Percentiles rank a stretch among this genome's conserved stretches.
These are phyloP conservation scores for Phanerotoma sp. DNA, from an alignment of 2,888 invertebrate species.

Conservation along the genomic window DNA sequence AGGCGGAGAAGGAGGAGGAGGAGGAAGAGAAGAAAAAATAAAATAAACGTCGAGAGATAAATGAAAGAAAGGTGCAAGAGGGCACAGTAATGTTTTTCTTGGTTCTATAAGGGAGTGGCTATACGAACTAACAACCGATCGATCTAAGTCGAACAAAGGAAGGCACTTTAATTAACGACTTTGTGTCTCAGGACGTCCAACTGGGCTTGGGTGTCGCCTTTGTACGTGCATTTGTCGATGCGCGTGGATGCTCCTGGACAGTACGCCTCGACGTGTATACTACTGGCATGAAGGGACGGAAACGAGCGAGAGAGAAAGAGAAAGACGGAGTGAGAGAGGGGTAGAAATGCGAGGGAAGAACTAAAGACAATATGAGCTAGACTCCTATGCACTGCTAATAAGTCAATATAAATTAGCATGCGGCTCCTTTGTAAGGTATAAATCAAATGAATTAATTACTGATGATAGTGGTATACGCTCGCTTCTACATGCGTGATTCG, in stretches of 20 bases:
- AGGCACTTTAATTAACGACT: constrained; percentile 49
- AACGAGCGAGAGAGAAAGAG: constrained; percentile 7
- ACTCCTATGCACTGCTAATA: constrained; percentile 44
- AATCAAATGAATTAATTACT: constrained; percentile 53
- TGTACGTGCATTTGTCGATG: constrained; percentile 19
- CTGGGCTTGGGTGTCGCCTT: constrained; percentile 14
- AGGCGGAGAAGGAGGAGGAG: no score
- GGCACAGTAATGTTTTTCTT: constrained; percentile 25
- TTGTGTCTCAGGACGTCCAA: constrained; percentile 34
- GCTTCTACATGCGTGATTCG: not conserved
- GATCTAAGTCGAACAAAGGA: constrained; percentile 49
- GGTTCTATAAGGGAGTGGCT: constrained; percentile 21
- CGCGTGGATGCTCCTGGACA: constrained; percentile 36
- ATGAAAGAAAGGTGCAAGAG: constrained; percentile 35
- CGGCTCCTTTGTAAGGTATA: constrained; percentile 46
- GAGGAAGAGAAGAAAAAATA: constrained; percentile 11
- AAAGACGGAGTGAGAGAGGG: constrained; percentile 8
- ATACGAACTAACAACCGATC: constrained; percentile 43
- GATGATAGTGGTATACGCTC: constrained; percentile 11
- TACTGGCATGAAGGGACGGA: constrained; percentile 1
- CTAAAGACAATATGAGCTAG: constrained; percentile 41
- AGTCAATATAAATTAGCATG: constrained; percentile 53
- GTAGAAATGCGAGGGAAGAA: constrained; percentile 27
- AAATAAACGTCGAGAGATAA: constrained; percentile 23
- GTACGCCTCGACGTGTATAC: constrained; percentile 20